Base-by-base conservation (phyloP, 2,888 invertebrate genomes). In the Cryptops parisi region DNA sequence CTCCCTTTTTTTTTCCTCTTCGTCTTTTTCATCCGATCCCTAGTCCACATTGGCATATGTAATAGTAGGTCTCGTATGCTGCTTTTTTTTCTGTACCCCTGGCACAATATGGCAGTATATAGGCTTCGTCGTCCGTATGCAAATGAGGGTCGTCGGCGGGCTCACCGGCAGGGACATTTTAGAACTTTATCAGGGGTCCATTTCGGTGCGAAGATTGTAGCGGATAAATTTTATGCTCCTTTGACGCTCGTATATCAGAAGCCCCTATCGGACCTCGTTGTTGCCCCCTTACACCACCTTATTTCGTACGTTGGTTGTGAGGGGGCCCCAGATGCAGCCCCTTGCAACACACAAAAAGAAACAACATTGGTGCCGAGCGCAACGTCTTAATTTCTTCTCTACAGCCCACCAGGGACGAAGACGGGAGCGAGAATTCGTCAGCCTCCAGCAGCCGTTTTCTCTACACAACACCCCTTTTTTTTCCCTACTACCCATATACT, bases 201-300 rank as follows among this genome's bases (percentile, higher is more conserved):
- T 48, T 48, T 48, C 24, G 12, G 27, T 12, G 48, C 48, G 21
- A n/a, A 48, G 48, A 48, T 48, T 26, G 48, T 48, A 38, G 38
- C 38, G 48, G 48, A 48, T 48, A 48, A 48, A 48, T 48, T 48
- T 48, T 48, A 48, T 48, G 48, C 39, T 41, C 43, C 21, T 25
- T 48, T n/a, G 33, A 23, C 33, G 21, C 39, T 38, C 48, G 39
- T 48, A 48, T 33, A 38, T 48, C 48, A 33, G 19, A 25, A 2
- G 48, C 9, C 39, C 17, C 24, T 19, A 27, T 38, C 48, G 48
- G 38, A 48, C 27, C 5, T 3, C 15, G 4, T 9, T 9, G 24
- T 17, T 6, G 6, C 21, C 23, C 22, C 46, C 24, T 4, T 46
- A n/a, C n/a, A n/a, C n/a, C n/a, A n/a, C n/a, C n/a, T n/a, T n/a